Evolutionary conservation across 2,113 vertebrate genomes (phyloP).

Genomic region (Henicopernis longicauda): DNA sequence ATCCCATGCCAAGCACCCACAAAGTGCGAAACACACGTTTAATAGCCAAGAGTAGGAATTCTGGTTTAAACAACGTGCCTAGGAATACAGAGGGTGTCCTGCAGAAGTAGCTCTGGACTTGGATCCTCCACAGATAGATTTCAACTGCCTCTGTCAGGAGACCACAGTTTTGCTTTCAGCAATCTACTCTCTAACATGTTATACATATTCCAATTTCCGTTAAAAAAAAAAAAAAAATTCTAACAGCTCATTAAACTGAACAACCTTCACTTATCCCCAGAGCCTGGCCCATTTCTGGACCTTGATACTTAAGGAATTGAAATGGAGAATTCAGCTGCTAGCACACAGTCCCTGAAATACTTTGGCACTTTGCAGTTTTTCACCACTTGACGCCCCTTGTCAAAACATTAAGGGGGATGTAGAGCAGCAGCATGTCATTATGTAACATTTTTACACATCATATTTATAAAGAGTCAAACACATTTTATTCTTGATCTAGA

Average conservation of each 20-base stretch:
- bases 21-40: background rate
- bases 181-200: background rate
- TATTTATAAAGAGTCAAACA: conserved; percentile 65
- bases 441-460: conserved; percentile 63
- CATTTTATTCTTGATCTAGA: conserved; percentile 60
- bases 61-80: background rate
- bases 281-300: background rate
- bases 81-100: background rate
- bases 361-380: conserved; percentile 38
- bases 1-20: background rate
- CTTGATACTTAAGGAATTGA: background rate
- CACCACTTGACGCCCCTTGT: conserved; percentile 53
- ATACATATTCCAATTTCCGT: background rate
- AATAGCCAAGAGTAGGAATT: background rate
- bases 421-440: conserved; percentile 58
- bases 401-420: conserved; percentile 60
- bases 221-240: background rate
- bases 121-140: background rate
- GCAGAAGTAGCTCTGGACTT: background rate
- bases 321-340: background rate
- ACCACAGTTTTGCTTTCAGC: background rate
- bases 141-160: background rate
- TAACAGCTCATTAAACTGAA: background rate
- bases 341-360: background rate
- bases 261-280: background rate